These are phyloP conservation scores for Metridium senile DNA, from an alignment of 92 coral and sea anemone genomes.

Conservation along the genomic window DNA sequence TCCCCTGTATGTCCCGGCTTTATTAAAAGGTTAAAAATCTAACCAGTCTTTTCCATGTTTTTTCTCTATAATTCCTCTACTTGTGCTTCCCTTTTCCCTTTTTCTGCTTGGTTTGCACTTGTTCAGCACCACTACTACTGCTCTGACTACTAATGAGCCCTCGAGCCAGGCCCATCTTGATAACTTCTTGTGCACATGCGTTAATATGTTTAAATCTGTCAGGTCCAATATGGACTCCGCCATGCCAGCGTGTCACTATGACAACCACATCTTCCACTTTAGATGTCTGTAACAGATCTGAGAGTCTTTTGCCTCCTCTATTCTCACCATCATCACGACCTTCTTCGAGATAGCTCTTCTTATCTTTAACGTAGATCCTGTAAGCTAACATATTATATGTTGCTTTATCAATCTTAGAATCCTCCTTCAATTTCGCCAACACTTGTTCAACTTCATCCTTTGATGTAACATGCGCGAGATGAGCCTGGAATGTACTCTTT, in stretches of 20 bases:
- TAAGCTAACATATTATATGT: slow-evolving; percentile 85
- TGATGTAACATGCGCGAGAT: slow-evolving; percentile 61
- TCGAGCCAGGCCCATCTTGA: slow-evolving; percentile 33
- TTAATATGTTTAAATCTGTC: slow-evolving; percentile 92
- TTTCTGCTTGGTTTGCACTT: slow-evolving; percentile 48
- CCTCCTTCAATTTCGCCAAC: slow-evolving; percentile 61
- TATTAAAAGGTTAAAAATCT: no score
- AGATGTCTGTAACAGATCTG: slow-evolving; percentile 72
- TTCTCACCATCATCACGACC: slow-evolving; percentile 87
- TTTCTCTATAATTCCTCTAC: no score
- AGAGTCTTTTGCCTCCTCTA: slow-evolving; percentile 78
- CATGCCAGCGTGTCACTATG: slow-evolving; percentile 91
- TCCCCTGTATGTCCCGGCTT: no score
- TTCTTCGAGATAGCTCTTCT: slow-evolving; percentile 58
- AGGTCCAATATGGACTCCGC: slow-evolving; percentile 81
- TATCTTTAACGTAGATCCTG: slow-evolving; percentile 63
- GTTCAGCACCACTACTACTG: no score
- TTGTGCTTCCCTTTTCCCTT: no score
- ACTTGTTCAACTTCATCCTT: slow-evolving; percentile 67
- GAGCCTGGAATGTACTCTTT: slow-evolving; percentile 93
- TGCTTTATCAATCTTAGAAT: slow-evolving; percentile 82
- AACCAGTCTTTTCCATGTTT: no score
- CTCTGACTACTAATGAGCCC: neutral
- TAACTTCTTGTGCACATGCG: slow-evolving; percentile 78
- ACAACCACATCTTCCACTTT: slow-evolving; percentile 72